A percentile compares a stretch with the other conserved stretches of the same genome.
Conservation (phyloP, 1,140 invertebrate species). For the Notospermus geniculatus region DNA sequence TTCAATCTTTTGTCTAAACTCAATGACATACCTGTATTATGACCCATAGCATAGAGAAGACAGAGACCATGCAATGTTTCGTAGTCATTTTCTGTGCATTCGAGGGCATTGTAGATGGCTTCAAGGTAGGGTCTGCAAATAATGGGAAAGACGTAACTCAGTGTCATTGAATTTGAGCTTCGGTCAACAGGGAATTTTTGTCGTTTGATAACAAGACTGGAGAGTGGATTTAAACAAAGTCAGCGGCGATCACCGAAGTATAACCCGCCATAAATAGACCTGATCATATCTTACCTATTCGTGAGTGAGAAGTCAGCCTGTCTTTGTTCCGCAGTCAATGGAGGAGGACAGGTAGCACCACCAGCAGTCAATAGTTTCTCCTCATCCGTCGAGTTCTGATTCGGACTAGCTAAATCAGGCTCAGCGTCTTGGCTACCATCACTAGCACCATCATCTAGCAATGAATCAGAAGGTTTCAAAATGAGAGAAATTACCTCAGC, state of each 20-base stretch:
- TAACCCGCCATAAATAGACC: too few relatives aligned
- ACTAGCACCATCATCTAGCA: conserved; percentile 27
- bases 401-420: conserved; percentile 36
- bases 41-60: conserved; percentile 87
- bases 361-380: conserved; percentile 65
- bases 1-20: not conserved
- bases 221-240: too few relatives aligned
- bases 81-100: conserved; percentile 92
- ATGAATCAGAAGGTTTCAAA: too few relatives aligned
- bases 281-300: conserved; percentile 37
- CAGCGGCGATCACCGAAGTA: too few relatives aligned
- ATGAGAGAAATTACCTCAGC: too few relatives aligned
- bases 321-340: conserved; percentile 25
- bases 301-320: conserved; percentile 46
- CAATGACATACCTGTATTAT: conserved; percentile 80
- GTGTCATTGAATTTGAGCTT: not conserved
- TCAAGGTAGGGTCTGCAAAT: conserved; percentile 78
- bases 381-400: conserved; percentile 84
- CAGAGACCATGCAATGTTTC: conserved; percentile 87
- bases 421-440: conserved; percentile 35
- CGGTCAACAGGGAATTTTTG: too few relatives aligned
- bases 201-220: too few relatives aligned
- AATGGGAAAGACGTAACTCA: not conserved
- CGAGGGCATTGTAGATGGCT: conserved; percentile 75
- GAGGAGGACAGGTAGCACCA: conserved; percentile 13